Evolutionary conservation across 1,140 invertebrate genomes (phyloP), one percentile per base, ranked within the genome.

Genomic region (Brachionus asplanchnoidis): DNA sequence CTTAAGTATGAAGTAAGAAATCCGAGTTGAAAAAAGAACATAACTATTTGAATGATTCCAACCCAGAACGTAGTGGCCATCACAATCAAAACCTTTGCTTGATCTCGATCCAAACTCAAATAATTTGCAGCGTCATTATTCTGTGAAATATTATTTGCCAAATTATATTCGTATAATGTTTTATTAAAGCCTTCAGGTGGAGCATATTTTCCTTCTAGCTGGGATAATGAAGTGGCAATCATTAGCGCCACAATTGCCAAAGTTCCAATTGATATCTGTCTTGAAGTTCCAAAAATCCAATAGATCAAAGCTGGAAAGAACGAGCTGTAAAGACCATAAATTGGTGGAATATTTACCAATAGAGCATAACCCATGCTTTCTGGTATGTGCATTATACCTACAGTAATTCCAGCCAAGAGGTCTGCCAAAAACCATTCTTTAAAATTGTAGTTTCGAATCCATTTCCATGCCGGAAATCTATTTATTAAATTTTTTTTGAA

Each of bases 221-320:
- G 32, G 44, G n/a, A 75, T 17, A 84, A 0, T 20, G 44, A 7
- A 11, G 14, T 66, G 17, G 5, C 28, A 3, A 75, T 93, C 95
- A 97, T 95, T 87, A 96, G 91, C 87, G 94, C 95, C 66, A 94
- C 92, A 0, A 96, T 93, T 17, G 95, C 95, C 90, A 96, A 96
- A 0, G 95, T 95, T 91, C 96, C 96, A 90, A 97, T 94, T 1
- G 96, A 97, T 20, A 95, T 93, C 87, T 98, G 96, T 66, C 92
- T 92, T 1, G 96, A 97, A 6, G 96, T 97, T 36, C 95, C 96
- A 83, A 98, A 92, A 66, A 98, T 90, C 78, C 94, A 92, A 88
- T 98, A 98, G 5, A 97, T 91, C 0, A 98, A 88, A 0, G 95
- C 93, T 2, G 96, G 95, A 90, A 97, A 97, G 87, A 98, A 95